Evolutionary conservation across 1,140 invertebrate genomes (phyloP).

Genomic region (Hyphantria cunea): DNA sequence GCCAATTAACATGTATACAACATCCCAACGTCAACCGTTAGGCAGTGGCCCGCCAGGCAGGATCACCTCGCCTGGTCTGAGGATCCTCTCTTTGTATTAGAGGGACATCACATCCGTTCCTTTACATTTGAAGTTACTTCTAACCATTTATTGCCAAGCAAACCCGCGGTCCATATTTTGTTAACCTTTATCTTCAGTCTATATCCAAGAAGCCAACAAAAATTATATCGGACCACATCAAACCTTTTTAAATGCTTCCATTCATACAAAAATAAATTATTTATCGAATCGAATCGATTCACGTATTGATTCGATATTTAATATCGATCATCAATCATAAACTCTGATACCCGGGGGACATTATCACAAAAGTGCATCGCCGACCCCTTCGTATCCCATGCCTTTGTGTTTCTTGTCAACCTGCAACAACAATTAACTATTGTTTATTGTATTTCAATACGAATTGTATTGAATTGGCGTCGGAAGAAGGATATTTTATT

Average conservation of each 20-base stretch:
- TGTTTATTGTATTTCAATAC: slow-evolving; percentile 62
- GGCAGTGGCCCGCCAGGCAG: too few relatives aligned
- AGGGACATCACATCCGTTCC: too few relatives aligned
- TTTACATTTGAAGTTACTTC: too few relatives aligned
- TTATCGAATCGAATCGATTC: slow-evolving; percentile 56
- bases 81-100: too few relatives aligned
- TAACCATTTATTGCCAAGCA: too few relatives aligned
- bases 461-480: slow-evolving; percentile 53
- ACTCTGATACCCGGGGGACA: slow-evolving; percentile 51
- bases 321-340: slow-evolving; percentile 69
- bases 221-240: slow-evolving; percentile 39
- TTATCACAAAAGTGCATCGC: slow-evolving; percentile 54
- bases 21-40: too few relatives aligned
- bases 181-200: slow-evolving; percentile 37
- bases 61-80: too few relatives aligned
- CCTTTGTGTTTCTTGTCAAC: slow-evolving; percentile 45
- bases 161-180: slow-evolving; percentile 14
- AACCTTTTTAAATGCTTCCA: slow-evolving; percentile 39
- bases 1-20: too few relatives aligned
- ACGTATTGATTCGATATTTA: slow-evolving; percentile 63
- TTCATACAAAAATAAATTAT: slow-evolving; percentile 62
- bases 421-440: slow-evolving; percentile 66
- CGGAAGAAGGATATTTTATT: slow-evolving; percentile 62
- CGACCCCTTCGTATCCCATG: slow-evolving; percentile 37
- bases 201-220: slow-evolving; percentile 48